phyloP scores from a whole-genome alignment of 2,113 vertebrate species.

The Spizaetus ornatus region DNA sequence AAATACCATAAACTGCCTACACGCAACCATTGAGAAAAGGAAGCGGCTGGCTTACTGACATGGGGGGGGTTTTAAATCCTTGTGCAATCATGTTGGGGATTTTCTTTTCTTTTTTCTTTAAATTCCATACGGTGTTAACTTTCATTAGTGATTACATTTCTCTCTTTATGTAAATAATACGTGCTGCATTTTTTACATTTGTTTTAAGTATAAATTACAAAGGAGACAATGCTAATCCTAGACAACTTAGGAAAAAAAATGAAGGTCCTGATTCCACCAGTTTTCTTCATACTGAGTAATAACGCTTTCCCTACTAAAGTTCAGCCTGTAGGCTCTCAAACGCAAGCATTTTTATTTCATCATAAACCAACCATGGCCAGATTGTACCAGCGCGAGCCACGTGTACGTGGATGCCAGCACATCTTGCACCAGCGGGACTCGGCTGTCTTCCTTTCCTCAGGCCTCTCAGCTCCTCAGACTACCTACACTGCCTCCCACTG shows the following conservation, averaged over 20 bases:
- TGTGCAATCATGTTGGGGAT: background rate
- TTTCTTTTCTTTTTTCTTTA: background rate
- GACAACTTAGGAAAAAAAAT: background rate
- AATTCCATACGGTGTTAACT: background rate
- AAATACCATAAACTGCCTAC: background rate
- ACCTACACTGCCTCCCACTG: background rate
- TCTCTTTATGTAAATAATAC: background rate
- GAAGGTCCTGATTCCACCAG: background rate
- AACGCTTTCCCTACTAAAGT: background rate
- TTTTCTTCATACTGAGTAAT: background rate
- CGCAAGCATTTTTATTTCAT: background rate
- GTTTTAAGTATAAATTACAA: background rate
- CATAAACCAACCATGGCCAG: background rate
- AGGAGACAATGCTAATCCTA: background rate
- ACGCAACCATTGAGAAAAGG: background rate
- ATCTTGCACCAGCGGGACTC: background rate
- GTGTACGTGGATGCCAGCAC: fast-evolving
- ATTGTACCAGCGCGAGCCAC: fast-evolving
- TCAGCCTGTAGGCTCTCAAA: background rate
- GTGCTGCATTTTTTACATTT: background rate
- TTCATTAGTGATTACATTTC: background rate
- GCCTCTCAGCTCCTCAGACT: background rate
- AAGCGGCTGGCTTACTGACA: background rate
- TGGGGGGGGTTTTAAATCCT: background rate
- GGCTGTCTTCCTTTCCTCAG: background rate